These are phyloP conservation scores for Pandemis corylana DNA, from an alignment of 2,888 invertebrate species.

Conservation along the genomic window DNA sequence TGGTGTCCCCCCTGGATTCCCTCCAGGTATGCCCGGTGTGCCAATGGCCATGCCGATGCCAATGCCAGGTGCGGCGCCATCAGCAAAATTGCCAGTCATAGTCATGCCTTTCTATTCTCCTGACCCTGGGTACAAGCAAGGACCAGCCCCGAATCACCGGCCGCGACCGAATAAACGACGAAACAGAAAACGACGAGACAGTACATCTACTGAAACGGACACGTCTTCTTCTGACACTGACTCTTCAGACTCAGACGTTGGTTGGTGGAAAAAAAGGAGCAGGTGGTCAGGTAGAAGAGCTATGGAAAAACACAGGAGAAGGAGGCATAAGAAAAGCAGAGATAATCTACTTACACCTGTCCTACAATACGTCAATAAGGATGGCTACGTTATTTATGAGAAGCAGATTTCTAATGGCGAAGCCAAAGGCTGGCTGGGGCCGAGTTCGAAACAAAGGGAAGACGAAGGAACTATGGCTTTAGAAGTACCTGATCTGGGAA, in stretches of 20 bases:
- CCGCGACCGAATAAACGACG: slow-evolving; percentile 30
- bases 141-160: slow-evolving; percentile 30
- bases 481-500: slow-evolving; percentile 43
- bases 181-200: slow-evolving; percentile 44
- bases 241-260: slow-evolving; percentile 47
- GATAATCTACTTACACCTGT: slow-evolving; percentile 67
- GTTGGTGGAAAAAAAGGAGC: slow-evolving; percentile 56
- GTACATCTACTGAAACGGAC: slow-evolving; percentile 43
- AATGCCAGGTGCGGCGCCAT: slow-evolving; percentile 50
- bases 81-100: slow-evolving; percentile 73
- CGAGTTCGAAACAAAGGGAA: slow-evolving; percentile 7
- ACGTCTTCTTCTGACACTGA: slow-evolving; percentile 43
- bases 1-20: slow-evolving; percentile 41
- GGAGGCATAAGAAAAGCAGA: slow-evolving; percentile 46
- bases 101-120: slow-evolving; percentile 80
- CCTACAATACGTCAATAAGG: slow-evolving; percentile 76
- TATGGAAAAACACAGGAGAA: slow-evolving; percentile 51
- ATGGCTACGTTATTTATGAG: slow-evolving; percentile 77
- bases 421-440: slow-evolving; percentile 67
- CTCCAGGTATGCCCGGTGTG: slow-evolving; percentile 37
- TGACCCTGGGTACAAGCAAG: slow-evolving; percentile 58
- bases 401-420: slow-evolving; percentile 71
- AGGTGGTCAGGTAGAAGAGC: slow-evolving; percentile 47
- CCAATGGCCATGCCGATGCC: slow-evolving; percentile 48
- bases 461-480: neutral